Conservation (phyloP, 2,888 invertebrate genomes). For the Lepas anatifera region DNA sequence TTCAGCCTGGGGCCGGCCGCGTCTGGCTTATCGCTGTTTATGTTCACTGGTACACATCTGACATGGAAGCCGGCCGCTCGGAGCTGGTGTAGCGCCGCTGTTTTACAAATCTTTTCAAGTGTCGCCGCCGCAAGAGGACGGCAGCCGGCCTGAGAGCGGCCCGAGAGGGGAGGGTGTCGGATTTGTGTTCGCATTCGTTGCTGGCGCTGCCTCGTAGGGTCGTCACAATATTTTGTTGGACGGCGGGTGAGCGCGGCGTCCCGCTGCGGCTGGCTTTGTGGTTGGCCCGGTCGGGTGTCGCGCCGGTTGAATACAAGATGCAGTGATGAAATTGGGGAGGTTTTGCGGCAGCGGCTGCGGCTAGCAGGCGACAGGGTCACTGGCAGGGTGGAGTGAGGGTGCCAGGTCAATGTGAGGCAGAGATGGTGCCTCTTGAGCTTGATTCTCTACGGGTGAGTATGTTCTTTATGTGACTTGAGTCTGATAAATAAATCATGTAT, state of each 20-base stretch:
- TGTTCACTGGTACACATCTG: neutral
- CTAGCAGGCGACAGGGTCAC: too few relatives aligned
- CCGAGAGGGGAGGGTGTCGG: too few relatives aligned
- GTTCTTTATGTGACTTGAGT: too few relatives aligned
- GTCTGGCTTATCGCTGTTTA: neutral
- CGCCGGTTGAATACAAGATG: conserved; percentile 2
- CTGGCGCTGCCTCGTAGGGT: neutral
- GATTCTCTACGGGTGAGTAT: too few relatives aligned
- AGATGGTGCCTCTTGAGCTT: too few relatives aligned
- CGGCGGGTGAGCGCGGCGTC: neutral
- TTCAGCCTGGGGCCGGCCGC: neutral
- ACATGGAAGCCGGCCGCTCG: neutral
- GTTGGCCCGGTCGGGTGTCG: neutral
- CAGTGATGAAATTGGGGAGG: neutral
- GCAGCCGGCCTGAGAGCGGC: neutral
- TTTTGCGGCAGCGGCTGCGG: neutral
- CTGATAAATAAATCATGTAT: too few relatives aligned
- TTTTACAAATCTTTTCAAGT: conserved; percentile 9
- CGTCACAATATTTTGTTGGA: neutral
- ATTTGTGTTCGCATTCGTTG: neutral
- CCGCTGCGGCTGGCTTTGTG: neutral
- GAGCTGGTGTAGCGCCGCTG: neutral
- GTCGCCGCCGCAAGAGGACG: neutral
- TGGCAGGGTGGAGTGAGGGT: too few relatives aligned
- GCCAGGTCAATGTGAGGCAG: too few relatives aligned